phyloP scores from a whole-genome alignment of 1,140 invertebrate species.

The Bilobella aurantiaca region DNA sequence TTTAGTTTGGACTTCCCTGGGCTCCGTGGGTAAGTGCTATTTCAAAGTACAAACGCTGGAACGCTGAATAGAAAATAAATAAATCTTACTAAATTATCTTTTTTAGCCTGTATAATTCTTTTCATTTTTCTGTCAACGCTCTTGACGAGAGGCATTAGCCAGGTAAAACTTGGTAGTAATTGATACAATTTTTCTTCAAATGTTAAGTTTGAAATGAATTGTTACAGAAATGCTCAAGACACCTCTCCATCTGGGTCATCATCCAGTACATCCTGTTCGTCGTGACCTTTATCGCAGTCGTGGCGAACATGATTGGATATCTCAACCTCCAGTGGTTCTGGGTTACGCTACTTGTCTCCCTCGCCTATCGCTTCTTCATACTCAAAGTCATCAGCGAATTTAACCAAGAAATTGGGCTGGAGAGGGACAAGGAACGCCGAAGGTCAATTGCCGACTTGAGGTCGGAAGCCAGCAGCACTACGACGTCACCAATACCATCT shows the following conservation, averaged over 20 bases:
- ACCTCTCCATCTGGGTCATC: neutral
- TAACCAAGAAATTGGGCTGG: neutral
- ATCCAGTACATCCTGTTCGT: neutral
- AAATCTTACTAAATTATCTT: neutral
- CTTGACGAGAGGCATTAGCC: neutral
- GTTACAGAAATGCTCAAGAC: neutral
- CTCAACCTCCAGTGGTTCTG: neutral
- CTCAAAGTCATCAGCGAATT: slow-evolving; percentile 1
- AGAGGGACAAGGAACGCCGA: neutral
- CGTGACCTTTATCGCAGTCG: neutral
- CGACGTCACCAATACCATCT: neutral
- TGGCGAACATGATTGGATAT: neutral
- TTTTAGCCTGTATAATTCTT: neutral
- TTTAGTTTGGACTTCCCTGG: neutral
- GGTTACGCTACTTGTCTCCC: neutral
- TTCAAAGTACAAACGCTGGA: neutral
- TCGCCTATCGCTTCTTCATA: neutral
- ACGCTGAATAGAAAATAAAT: neutral
- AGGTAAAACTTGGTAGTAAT: neutral
- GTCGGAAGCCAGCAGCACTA: neutral
- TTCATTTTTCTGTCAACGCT: neutral
- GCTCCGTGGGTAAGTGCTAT: neutral
- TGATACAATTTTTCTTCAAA: neutral
- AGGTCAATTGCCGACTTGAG: neutral
- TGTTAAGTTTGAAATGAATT: neutral